Evolutionary conservation across 2,888 invertebrate species (phyloP).

Genomic region (Eutolmus rufibarbis): DNA sequence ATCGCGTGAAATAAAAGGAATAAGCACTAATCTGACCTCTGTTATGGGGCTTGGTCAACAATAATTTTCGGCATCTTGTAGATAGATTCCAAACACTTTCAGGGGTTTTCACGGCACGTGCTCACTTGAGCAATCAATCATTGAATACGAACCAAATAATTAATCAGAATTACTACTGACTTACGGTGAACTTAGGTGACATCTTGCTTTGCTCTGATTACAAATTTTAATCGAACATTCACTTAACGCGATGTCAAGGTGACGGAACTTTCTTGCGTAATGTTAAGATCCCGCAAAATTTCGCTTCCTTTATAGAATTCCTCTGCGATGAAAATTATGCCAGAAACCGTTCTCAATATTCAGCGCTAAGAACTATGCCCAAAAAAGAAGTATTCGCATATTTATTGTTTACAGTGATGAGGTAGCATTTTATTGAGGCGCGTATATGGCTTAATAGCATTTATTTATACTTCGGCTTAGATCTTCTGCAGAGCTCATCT

Average conservation of each 20-base stretch:
- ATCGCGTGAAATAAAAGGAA: background rate
- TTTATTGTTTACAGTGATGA: constrained; percentile 1
- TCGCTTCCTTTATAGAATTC: constrained; percentile 44
- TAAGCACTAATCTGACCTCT: background rate
- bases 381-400: background rate
- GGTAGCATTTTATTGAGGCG: background rate
- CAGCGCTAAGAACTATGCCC: constrained; percentile 15
- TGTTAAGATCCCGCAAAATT: constrained; percentile 30
- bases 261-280: constrained; percentile 32
- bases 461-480: background rate
- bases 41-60: background rate
- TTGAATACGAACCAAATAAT: background rate
- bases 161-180: background rate
- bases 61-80: background rate
- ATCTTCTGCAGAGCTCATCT: background rate
- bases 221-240: background rate
- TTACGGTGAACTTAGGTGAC: background rate
- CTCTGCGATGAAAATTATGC: constrained; percentile 32
- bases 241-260: constrained; percentile 42
- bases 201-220: background rate
- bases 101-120: background rate
- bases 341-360: background rate
- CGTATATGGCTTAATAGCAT: background rate
- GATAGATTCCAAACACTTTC: background rate
- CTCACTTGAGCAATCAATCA: background rate